Conservation (phyloP, 2,113 vertebrate species). For the Thamnophis sirtalis region DNA sequence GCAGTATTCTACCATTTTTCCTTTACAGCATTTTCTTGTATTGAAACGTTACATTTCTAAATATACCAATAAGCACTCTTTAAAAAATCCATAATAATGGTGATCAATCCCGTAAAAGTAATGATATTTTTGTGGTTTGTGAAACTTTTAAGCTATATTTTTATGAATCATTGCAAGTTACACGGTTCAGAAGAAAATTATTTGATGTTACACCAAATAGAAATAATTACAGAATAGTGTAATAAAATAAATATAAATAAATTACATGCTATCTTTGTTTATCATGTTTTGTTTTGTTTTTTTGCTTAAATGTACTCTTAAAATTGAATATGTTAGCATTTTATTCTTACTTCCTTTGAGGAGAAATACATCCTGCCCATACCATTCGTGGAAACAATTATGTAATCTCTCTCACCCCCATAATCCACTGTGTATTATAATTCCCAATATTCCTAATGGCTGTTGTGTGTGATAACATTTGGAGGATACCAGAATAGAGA, state of each 20-base stretch:
- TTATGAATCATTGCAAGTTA: neutral
- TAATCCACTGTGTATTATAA: neutral
- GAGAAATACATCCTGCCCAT: slow-evolving; percentile 24
- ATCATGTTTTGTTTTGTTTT: neutral
- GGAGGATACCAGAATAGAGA: neutral
- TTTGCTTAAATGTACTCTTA: neutral
- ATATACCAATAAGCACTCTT: neutral
- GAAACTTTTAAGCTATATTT: neutral
- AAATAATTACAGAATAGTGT: neutral
- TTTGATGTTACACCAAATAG: neutral
- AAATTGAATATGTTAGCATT: slow-evolving; percentile 4
- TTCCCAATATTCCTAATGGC: neutral
- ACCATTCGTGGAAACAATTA: slow-evolving; percentile 48
- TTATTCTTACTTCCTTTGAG: slow-evolving; percentile 38
- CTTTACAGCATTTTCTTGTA: neutral
- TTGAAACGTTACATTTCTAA: neutral
- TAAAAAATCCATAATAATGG: neutral
- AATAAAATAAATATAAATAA: neutral
- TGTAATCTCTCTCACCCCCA: neutral
- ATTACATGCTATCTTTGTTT: neutral
- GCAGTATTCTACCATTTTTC: neutral
- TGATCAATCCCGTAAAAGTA: neutral
- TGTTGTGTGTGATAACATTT: neutral
- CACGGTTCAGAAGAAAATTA: neutral
- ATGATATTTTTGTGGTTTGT: neutral